Evolutionary conservation across 2,113 vertebrate species (phyloP).

Genomic region (Pseudorectes ferrugineus): DNA sequence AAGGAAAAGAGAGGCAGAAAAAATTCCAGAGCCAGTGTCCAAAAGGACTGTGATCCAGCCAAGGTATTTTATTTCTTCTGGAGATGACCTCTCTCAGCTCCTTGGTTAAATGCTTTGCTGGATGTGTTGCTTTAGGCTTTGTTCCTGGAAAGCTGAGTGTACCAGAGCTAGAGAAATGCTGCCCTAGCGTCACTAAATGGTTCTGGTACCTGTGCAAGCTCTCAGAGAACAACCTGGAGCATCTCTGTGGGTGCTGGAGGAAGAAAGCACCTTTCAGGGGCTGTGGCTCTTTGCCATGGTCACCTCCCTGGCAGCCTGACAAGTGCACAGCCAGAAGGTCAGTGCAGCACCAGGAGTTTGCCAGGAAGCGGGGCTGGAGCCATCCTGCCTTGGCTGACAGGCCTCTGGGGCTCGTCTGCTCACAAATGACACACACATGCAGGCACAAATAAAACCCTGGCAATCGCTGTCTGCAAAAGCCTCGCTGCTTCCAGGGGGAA

Average conservation of each 20-base stretch:
- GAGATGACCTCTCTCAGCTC: not conserved
- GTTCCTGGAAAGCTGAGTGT: not conserved
- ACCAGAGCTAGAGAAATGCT: not conserved
- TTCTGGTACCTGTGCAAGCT: not conserved
- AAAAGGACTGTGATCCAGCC: not conserved
- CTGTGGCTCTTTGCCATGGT: not conserved
- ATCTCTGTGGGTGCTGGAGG: not conserved
- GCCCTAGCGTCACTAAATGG: not conserved
- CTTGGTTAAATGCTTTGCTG: not conserved
- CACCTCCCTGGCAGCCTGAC: not conserved
- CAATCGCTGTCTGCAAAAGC: slow-evolving; percentile 26
- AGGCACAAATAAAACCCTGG: slow-evolving; percentile 20
- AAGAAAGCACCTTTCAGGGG: not conserved
- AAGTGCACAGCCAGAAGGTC: not conserved
- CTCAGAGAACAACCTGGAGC: not conserved
- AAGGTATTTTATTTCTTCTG: not conserved
- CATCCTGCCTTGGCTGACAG: not conserved
- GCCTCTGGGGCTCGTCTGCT: not conserved
- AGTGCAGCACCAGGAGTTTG: not conserved
- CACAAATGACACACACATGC: not conserved
- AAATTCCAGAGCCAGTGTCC: not conserved
- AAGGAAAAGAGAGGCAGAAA: not conserved
- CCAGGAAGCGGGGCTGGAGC: not conserved
- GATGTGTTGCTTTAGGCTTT: not conserved
- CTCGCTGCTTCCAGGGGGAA: slow-evolving; percentile 44